A percentile compares a stretch with the other conserved stretches of the same genome.
Conservation (phyloP, 2,888 invertebrate species). For the Spatulosminthurus flaviceps region DNA sequence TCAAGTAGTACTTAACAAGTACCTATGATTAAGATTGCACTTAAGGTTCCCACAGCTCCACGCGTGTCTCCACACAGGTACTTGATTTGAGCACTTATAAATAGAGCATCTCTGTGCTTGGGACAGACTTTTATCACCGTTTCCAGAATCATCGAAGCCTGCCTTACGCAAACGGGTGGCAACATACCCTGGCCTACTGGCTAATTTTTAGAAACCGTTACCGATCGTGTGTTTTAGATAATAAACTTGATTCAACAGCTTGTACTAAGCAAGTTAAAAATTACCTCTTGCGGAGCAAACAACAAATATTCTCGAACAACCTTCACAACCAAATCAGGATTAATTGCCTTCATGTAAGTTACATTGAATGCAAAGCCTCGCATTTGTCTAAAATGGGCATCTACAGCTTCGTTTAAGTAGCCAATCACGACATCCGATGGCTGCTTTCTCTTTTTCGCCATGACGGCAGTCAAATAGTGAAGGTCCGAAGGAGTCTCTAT, state of each 20-base stretch:
- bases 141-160: conserved; percentile 75
- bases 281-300: conserved; percentile 68
- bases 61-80: conserved; percentile 81
- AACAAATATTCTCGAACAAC: conserved; percentile 80
- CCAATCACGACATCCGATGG: conserved; percentile 58
- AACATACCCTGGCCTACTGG: conserved; percentile 72
- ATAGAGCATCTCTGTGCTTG: conserved; percentile 72
- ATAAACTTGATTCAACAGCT: no score
- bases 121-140: conserved; percentile 82
- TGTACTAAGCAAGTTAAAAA: no score
- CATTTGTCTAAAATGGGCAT: conserved; percentile 69
- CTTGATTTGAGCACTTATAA: conserved; percentile 72
- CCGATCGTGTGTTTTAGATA: no score
- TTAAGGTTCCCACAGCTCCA: conserved; percentile 77
- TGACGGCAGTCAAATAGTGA: conserved; percentile 76
- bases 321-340: conserved; percentile 86
- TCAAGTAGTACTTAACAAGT: conserved; percentile 19
- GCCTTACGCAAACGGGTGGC: conserved; percentile 69
- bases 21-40: conserved; percentile 75
- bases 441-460: conserved; percentile 65
- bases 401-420: conserved; percentile 71
- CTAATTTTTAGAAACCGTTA: no score
- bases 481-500: conserved; percentile 75
- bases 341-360: conserved; percentile 77
- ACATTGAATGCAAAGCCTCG: conserved; percentile 76